Base-by-base conservation (phyloP, 2,113 vertebrate genomes). In the Boleophthalmus pectinirostris region DNA sequence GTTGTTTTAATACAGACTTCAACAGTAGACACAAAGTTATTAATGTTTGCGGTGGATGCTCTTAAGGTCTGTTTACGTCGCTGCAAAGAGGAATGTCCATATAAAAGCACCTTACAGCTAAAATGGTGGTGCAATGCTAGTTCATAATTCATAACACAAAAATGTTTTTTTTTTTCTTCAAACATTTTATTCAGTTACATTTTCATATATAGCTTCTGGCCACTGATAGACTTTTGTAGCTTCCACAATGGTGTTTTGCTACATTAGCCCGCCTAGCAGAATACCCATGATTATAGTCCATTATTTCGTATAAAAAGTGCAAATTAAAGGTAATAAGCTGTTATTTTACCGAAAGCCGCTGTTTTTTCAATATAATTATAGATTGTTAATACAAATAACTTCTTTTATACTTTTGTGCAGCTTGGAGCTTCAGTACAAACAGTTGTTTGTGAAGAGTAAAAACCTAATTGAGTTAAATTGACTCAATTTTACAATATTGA, bases 1-100 rank as follows among this genome's bases (percentile, higher is more conserved):
- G 65, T 3, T 74, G 47, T 66, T 87, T 80, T 85, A 86, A 85
- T 86, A 85, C 75, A 70, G 33, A 23, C 38, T 66, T 70, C 65
- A 74, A 72, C 77, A 72, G 68, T 15, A 56, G 65, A 79, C 67
- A 77, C 79, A 57, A 60, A 71, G 84, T 83, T 84, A 88, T 88
- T 88, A 87, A 88, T 89, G 85, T 88, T 89, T 87, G 66, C 86
- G 58, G 64, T 64, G 38, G 71, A 72, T 79, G 81, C 75, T 65
- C 70, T 74, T 83, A 73, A 66, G 69, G 87, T 82, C 81, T 90
- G 86, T 89, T 89, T 82, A 84, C 78, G 72, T 79, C 35, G 13
- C 72, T 65, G 75, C 69, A 73, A 75, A 68, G 69, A 75, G 68
- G 79, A 70, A 69, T 66, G 82, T 75, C 51, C 57, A 24, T 81